phyloP scores from a whole-genome alignment of 2,888 invertebrate genomes.

The Digitonthophagus gazella region DNA sequence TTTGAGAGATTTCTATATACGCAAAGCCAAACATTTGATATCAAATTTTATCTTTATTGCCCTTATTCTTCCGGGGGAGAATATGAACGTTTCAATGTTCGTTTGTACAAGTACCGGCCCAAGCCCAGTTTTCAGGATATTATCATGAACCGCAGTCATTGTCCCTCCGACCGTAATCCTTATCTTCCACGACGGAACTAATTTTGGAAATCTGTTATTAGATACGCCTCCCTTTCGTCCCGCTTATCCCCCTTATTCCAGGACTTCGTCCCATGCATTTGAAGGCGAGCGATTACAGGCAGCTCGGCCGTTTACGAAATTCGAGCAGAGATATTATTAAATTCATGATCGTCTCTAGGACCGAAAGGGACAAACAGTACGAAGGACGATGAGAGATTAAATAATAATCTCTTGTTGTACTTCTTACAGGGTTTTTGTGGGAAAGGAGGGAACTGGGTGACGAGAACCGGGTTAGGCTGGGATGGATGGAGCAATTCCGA shows the following conservation, averaged over 20 bases:
- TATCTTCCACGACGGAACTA: constrained; percentile 24
- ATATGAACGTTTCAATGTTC: neutral
- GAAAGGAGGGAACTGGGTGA: neutral
- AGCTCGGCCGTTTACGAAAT: constrained; percentile 28
- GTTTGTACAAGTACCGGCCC: too few relatives aligned
- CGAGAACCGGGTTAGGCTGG: neutral
- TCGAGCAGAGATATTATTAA: constrained; percentile 24
- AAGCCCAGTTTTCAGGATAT: neutral
- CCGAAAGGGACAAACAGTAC: constrained; percentile 1
- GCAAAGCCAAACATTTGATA: neutral
- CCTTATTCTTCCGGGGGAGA: neutral
- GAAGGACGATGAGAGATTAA: constrained; percentile 4
- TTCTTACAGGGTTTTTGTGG: constrained; percentile 2
- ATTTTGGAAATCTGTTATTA: constrained; percentile 32
- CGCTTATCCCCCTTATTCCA: too few relatives aligned
- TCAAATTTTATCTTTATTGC: neutral
- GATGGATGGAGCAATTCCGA: neutral
- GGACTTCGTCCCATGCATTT: constrained; percentile 17
- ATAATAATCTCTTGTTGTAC: constrained; percentile 17
- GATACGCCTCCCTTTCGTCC: constrained; percentile 22
- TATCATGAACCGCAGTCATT: neutral
- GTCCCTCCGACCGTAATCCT: constrained; percentile 5
- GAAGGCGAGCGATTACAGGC: constrained; percentile 17
- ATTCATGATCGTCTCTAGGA: constrained; percentile 11
- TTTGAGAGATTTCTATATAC: neutral